Conservation (phyloP, 37 sponge, comb jelly and placozoan species). For the Corticium candelabrum region DNA sequence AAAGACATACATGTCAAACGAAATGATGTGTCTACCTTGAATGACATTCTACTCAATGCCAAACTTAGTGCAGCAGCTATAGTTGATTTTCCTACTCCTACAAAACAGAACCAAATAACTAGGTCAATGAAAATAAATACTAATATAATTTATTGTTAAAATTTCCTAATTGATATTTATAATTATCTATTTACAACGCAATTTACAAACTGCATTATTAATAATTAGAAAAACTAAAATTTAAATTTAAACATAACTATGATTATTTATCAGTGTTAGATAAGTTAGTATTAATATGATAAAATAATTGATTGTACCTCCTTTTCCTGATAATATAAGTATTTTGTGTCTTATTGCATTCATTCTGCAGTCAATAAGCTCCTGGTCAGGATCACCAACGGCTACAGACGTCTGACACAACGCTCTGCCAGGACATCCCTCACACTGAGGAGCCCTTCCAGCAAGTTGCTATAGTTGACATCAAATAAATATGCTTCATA, state of each 20-base stretch:
- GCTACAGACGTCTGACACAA: conserved; percentile 34
- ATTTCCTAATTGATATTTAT: too few relatives aligned
- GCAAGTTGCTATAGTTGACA: conserved; percentile 44
- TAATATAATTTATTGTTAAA: too few relatives aligned
- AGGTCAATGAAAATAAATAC: background rate
- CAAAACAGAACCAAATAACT: background rate
- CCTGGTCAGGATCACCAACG: conserved; percentile 66
- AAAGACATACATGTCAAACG: background rate
- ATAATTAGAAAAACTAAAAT: too few relatives aligned
- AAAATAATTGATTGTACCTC: too few relatives aligned
- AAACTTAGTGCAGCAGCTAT: conserved; percentile 53
- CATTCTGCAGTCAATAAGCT: conserved; percentile 81
- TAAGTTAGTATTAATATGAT: too few relatives aligned
- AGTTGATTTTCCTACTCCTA: conserved; percentile 88
- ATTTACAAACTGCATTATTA: too few relatives aligned
- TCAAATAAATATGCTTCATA: background rate
- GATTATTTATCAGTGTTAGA: too few relatives aligned
- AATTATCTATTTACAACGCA: too few relatives aligned
- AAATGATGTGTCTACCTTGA: too few relatives aligned
- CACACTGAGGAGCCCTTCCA: conserved; percentile 69
- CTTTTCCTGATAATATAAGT: conserved; percentile 78
- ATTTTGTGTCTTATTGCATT: conserved; percentile 67
- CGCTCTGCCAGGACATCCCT: conserved; percentile 80
- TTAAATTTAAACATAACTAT: too few relatives aligned
- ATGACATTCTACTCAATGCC: conserved; percentile 31